Conservation (phyloP, 2,797 vertebrate genomes). For the Acipenser transmontanus region DNA sequence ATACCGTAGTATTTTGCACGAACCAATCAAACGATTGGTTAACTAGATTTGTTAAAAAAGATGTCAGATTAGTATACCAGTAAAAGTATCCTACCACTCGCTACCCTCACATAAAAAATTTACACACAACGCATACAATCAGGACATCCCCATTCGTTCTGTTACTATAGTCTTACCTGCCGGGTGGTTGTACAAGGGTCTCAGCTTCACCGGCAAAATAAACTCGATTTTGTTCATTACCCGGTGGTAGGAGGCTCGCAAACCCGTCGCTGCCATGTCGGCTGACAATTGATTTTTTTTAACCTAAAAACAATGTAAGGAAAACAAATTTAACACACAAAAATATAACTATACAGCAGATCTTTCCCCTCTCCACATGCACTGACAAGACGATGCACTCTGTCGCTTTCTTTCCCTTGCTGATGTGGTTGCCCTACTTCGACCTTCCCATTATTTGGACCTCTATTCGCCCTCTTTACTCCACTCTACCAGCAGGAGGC, state of each 20-base stretch:
- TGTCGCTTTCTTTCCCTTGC: not conserved
- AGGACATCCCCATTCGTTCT: too few species aligned
- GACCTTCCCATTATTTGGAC: conserved; percentile 36
- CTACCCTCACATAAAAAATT: too few species aligned
- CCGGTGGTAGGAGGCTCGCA: conserved; percentile 82
- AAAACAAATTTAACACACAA: too few species aligned
- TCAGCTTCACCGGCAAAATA: conserved; percentile 73
- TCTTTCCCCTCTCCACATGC: too few species aligned
- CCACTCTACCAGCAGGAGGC: not conserved
- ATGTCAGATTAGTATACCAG: too few species aligned
- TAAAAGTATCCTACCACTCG: too few species aligned
- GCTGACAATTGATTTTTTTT: not conserved
- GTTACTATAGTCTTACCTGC: conserved; percentile 67
- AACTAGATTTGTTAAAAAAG: too few species aligned
- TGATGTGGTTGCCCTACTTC: conserved; percentile 34
- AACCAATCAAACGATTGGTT: too few species aligned
- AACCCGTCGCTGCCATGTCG: conserved; percentile 59
- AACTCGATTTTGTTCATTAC: conserved; percentile 75
- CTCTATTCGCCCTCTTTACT: conserved; percentile 22
- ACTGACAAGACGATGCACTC: not conserved
- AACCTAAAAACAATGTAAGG: too few species aligned
- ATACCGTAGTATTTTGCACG: too few species aligned
- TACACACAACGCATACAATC: too few species aligned
- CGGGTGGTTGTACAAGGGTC: conserved; percentile 88
- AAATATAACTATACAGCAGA: too few species aligned